A percentile compares a stretch with the other conserved stretches of the same genome.
phyloP scores from a whole-genome alignment of 2,113 vertebrate species.

The Plectropomus leopardus region DNA sequence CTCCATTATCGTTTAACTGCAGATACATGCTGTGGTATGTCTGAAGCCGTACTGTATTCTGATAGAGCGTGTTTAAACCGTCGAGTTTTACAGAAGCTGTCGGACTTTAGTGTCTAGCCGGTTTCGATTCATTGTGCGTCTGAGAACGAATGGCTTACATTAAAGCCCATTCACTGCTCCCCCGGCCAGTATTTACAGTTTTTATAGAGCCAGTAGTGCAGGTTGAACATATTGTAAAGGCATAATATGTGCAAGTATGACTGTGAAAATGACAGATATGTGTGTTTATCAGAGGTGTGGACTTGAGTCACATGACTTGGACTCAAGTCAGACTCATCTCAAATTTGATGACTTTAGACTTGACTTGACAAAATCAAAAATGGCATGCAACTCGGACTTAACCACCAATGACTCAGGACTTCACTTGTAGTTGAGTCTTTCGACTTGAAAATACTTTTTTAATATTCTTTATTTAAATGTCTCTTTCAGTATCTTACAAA shows the following conservation, averaged over 20 bases:
- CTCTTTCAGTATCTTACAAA: too few species aligned
- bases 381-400: too few species aligned
- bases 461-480: too few species aligned
- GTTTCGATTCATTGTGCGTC: slow-evolving; percentile 44
- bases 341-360: too few species aligned
- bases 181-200: slow-evolving; percentile 29
- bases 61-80: slow-evolving; percentile 32
- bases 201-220: too few species aligned
- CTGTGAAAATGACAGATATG: slow-evolving; percentile 20
- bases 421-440: too few species aligned
- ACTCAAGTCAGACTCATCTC: too few species aligned
- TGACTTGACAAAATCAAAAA: too few species aligned
- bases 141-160: slow-evolving; percentile 40
- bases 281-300: too few species aligned
- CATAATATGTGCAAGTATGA: slow-evolving; percentile 30
- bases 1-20: slow-evolving; percentile 67
- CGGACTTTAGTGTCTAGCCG: slow-evolving; percentile 54
- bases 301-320: too few species aligned
- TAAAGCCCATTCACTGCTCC: slow-evolving; percentile 43
- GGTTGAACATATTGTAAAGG: slow-evolving; percentile 35
- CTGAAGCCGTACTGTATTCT: slow-evolving; percentile 42
- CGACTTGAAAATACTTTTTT: too few species aligned
- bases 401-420: too few species aligned
- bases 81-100: slow-evolving; percentile 56
- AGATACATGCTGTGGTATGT: slow-evolving; percentile 42